phyloP scores from a whole-genome alignment of 2,888 invertebrate genomes.

The Lepidocyrtinus sp. region DNA sequence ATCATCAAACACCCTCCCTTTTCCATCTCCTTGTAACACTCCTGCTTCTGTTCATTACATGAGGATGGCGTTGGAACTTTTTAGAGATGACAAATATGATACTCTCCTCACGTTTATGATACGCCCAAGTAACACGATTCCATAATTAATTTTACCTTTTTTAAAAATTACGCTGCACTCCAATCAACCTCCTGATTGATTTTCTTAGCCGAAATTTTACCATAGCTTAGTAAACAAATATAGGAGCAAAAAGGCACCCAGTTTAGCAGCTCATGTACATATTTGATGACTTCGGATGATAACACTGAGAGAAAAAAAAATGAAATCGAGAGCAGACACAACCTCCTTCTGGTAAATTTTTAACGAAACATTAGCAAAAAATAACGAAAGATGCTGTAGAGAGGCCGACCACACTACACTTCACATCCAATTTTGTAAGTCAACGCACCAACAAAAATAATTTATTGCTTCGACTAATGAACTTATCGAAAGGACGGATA shows the following conservation, averaged over 20 bases:
- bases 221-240: not conserved
- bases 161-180: slow-evolving; percentile 17
- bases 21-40: not conserved
- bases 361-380: not conserved
- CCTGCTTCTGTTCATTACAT: not conserved
- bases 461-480: slow-evolving; percentile 33
- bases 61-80: not conserved
- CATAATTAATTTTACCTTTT: slow-evolving; percentile 54
- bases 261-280: not conserved
- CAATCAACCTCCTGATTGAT: slow-evolving; percentile 43
- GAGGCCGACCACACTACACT: not conserved
- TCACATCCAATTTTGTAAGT: not conserved
- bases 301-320: not conserved
- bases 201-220: not conserved
- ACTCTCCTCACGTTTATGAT: slow-evolving; percentile 48
- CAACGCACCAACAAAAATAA: slow-evolving; percentile 19
- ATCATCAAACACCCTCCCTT: slow-evolving; percentile 28
- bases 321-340: slow-evolving; percentile 1
- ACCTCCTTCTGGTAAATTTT: not conserved
- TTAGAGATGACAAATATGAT: slow-evolving; percentile 43
- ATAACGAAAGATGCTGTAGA: not conserved
- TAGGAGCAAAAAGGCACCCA: too few species aligned
- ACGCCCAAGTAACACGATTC: slow-evolving; percentile 54
- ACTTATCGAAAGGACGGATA: slow-evolving; percentile 22
- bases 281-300: not conserved